Conservation (phyloP, 2,797 vertebrate species). For the Semaprochilodus insignis region DNA sequence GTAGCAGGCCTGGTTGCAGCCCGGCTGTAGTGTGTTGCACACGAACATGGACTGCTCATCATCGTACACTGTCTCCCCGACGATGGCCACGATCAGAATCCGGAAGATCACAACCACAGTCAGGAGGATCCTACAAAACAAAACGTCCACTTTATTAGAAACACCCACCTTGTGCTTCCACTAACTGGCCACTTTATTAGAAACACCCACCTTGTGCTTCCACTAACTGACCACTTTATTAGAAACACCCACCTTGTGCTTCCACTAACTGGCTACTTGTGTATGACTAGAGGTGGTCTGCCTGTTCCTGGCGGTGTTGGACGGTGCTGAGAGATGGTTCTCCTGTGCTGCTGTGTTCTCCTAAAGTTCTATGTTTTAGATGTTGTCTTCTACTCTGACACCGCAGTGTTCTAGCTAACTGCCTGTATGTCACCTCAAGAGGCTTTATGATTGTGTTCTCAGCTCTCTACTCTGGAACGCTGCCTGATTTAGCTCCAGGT, state of each 20-base stretch:
- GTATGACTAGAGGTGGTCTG: too few relatives aligned
- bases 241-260: background rate
- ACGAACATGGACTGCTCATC: conserved; percentile 96
- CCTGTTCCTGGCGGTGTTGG: too few relatives aligned
- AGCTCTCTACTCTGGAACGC: too few relatives aligned
- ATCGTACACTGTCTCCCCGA: conserved; percentile 94
- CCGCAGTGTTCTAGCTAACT: too few relatives aligned
- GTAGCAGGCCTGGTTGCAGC: conserved; percentile 95
- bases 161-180: background rate
- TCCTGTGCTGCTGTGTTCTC: too few relatives aligned
- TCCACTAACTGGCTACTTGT: too few relatives aligned
- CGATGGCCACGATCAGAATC: conserved; percentile 94
- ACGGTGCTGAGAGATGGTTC: too few relatives aligned
- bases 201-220: background rate
- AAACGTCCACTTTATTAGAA: background rate
- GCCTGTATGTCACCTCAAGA: too few relatives aligned
- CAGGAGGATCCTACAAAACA: conserved; percentile 85
- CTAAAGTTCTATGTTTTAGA: too few relatives aligned
- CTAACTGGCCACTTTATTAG: background rate
- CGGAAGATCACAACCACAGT: conserved; percentile 96
- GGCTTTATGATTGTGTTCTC: too few relatives aligned
- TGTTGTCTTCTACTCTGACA: too few relatives aligned
- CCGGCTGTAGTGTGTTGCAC: conserved; percentile 92
- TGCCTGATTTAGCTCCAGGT: too few relatives aligned
- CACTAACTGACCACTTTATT: background rate